Base-by-base conservation (phyloP, 1,140 invertebrate genomes). In the Thaumetopoea pityocampa region DNA sequence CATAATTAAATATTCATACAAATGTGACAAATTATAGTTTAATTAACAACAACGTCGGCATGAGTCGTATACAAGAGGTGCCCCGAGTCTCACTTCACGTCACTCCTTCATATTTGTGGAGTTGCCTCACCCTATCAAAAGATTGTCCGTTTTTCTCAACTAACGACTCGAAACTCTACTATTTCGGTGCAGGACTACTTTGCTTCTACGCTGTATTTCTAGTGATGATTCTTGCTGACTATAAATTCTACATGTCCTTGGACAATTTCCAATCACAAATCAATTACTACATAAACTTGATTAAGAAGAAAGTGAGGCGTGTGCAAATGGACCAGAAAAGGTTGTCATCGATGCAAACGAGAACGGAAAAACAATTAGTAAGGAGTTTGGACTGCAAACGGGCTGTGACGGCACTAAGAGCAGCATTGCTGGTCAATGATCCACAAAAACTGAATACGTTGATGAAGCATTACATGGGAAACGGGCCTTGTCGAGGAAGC, bases 81-180 rank as follows among this genome's bases (percentile, higher is more conserved):
- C 32, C 35, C 30, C 17, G n/a, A 9, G 28, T 12, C 58, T n/a
- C 5, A 3, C 10, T 4, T 8, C 24, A 6, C 2, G 1, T n/a
- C 4, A 19, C 62, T 1, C 44, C 54, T 10, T 73, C 72, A 10
- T 74, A 72, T 45, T 70, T 81, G 12, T 78, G 72, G 77, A 58
- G 22, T 16, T 81, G 71, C 23, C 5, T 81, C 11, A 71, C 61
- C 8, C 36, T 77, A 2, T 48, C 41, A 10, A 51, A 79, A 5
- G 59, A 69, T 6, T 81, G 72, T 37, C 65, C 73, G 1, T 69
- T 77, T 26, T 60, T 67, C 20, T 64, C 62, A 5, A 35, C 27
- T 0, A 30, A 23, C 4, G 57, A 79, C 26, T 57, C 63, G 7
- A 76, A 66, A 23, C 19, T 77, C 8, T 55, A 60, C 26, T 77